Base-by-base conservation (phyloP, 2,888 invertebrate genomes). In the Tiphia femorata region DNA sequence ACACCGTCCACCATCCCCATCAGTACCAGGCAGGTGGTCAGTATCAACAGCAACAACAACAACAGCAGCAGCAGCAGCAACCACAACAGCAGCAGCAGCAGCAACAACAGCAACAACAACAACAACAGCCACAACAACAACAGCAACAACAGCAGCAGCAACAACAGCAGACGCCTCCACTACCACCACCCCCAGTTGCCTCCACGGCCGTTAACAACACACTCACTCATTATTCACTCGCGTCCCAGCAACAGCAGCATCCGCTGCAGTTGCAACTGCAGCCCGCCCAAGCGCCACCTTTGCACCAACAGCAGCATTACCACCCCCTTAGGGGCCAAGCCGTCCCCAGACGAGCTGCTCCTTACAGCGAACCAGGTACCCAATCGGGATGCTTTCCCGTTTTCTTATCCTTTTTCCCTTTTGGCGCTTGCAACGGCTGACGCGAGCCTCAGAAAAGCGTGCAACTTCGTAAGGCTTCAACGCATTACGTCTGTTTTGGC, bases 231-330 rank as follows among this genome's bases (percentile, higher is more conserved):
- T 69, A 60, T 42, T 50, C 72, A n/a, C 63, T n/a, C n/a, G n/a
- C 69, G 62, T 58, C 72, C 20, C 75, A 77, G n/a, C n/a, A n/a
- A n/a, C n/a, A n/a, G 53, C 73, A 72, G 53, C 73, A 75, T 50
- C 72, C 75, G 56, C 56, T 65, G 47, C 72, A 66, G 21, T 49
- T 75, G 52, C 79, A 76, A 63, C 70, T 70, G 58, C 68, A 72
- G 44, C 58, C 58, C 23, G 60, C 64, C 46, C 78, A 76, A 51
- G 69, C 72, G 46, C 73, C 76, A 60, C 69, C 75, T 60, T 56
- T 72, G 57, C 73, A 73, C 38, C 78, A 78, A 49, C 75, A 75
- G 53, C 73, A 71, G 19, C 74, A 72, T 33, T 73, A 56, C 51
- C 73, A 77, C 43, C 62, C 64, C 54, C 64, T 41, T 47, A 62